These are phyloP conservation scores for Andrena praecox DNA, from an alignment of 2,888 invertebrate species.

Conservation along the genomic window DNA sequence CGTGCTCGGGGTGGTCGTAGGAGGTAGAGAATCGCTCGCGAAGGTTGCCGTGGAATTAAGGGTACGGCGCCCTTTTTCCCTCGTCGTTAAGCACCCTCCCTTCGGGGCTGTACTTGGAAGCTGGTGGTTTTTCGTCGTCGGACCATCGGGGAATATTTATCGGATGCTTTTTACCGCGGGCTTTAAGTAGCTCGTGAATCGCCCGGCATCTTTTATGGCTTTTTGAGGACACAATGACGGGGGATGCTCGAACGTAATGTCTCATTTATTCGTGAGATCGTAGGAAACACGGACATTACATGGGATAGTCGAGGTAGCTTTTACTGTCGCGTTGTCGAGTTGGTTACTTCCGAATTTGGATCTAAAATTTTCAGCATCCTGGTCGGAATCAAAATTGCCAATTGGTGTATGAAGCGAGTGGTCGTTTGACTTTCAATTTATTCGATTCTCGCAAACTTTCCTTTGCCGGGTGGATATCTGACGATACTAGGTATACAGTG, in stretches of 20 bases:
- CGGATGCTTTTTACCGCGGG: conserved; percentile 8
- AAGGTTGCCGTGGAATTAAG: conserved; percentile 24
- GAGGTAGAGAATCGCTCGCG: not conserved
- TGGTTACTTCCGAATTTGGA: not conserved
- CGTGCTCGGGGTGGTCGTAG: not conserved
- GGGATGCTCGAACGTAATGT: not conserved
- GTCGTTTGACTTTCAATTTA: too few relatives aligned
- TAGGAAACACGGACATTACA: not conserved
- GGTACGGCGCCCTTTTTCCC: not conserved
- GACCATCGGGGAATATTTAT: conserved; percentile 25
- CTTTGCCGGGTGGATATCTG: too few relatives aligned
- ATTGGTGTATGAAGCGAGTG: too few relatives aligned
- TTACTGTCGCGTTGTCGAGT: conserved; percentile 3
- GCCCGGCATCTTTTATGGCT: not conserved
- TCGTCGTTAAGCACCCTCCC: conserved; percentile 15
- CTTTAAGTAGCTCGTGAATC: not conserved
- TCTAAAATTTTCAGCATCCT: too few relatives aligned
- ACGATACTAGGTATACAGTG: too few relatives aligned
- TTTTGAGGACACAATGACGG: not conserved
- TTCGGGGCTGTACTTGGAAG: not conserved
- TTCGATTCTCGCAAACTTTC: too few relatives aligned
- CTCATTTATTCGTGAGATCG: conserved; percentile 2
- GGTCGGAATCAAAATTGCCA: too few relatives aligned
- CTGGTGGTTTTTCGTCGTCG: conserved; percentile 3
- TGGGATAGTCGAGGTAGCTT: not conserved